Percentiles rank a stretch among this genome's conserved stretches.
phyloP scores from a whole-genome alignment of 2,113 vertebrate species.

The Phalacrocorax brasilianus region DNA sequence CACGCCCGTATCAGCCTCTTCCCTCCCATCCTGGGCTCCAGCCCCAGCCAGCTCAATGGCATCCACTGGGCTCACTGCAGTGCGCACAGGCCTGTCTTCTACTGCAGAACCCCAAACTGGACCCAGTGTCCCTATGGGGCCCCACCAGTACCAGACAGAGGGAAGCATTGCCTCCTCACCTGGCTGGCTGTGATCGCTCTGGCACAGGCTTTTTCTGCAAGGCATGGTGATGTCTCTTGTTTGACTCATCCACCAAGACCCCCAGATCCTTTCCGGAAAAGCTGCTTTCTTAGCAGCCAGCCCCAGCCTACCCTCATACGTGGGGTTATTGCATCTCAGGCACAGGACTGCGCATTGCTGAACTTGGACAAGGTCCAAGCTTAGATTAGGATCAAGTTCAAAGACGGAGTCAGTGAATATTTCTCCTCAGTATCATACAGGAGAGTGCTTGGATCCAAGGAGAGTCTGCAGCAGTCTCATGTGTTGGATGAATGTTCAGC shows the following conservation, averaged over 20 bases:
- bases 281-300: background rate
- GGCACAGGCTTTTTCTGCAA: background rate
- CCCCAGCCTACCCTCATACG: background rate
- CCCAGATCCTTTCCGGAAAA: background rate
- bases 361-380: background rate
- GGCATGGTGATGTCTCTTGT: background rate
- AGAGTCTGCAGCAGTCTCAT: background rate
- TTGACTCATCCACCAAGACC: background rate
- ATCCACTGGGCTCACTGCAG: background rate
- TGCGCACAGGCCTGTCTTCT: too few species aligned
- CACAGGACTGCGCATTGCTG: background rate
- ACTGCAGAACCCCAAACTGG: background rate
- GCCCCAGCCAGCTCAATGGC: background rate
- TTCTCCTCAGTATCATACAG: background rate
- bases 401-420: background rate
- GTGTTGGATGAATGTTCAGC: too few species aligned
- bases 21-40: background rate
- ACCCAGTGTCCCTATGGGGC: background rate
- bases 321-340: background rate
- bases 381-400: background rate
- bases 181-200: background rate
- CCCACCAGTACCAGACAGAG: background rate
- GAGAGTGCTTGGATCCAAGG: background rate
- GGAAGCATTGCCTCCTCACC: background rate
- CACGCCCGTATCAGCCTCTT: background rate